Base-by-base conservation (phyloP, 2,797 vertebrate genomes). In the Lepus townsendii region DNA sequence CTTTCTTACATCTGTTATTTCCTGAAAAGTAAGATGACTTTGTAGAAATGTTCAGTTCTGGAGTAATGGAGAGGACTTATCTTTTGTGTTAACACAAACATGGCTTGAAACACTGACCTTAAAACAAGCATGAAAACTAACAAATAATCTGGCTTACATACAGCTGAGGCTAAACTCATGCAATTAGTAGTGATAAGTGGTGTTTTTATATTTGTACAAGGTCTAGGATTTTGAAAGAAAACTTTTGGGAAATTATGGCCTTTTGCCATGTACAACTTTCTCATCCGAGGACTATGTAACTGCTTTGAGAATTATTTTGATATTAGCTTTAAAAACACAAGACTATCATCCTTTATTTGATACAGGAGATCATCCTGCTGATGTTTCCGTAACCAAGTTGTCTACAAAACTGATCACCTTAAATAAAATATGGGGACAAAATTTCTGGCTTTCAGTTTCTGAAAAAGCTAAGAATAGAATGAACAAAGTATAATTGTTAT, bases 351-450 rank as follows among this genome's bases (percentile, higher is more conserved):
- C 38, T 93, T 91, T 93, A 72, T 93, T 91, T 96, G 60, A 77
- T 35, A 95, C 22, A 65, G 19, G 86, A 83, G 47, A 94, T 42
- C 87, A 95, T 88, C 66, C 69, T 78, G n/a, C 80, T 93, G 79
- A 96, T 87, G n/a, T 94, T 95, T 92, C 27, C 83, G 27, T 38
- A 95, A 85, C 8, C 54, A 82, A 38, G 3, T 85, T 94, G 72
- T 92, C 85, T 80, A 35, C 50, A 92, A 63, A 89, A 7, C 6
- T 71, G 57, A 92, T 87, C n/a, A 24, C 68, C 95, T 88, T 92
- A 94, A 88, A 82, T 84, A 96, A 94, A 93, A 95, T 77, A 78
- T 42, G 50, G 63, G 47, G 83, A 77, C 20, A 95, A 92, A 94
- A 60, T 27, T 84, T 57, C 26, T 95, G n/a, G 57, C 50, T 94